Base-by-base conservation (phyloP, 2,113 vertebrate genomes). In the Lethenteron camtschaticum region DNA sequence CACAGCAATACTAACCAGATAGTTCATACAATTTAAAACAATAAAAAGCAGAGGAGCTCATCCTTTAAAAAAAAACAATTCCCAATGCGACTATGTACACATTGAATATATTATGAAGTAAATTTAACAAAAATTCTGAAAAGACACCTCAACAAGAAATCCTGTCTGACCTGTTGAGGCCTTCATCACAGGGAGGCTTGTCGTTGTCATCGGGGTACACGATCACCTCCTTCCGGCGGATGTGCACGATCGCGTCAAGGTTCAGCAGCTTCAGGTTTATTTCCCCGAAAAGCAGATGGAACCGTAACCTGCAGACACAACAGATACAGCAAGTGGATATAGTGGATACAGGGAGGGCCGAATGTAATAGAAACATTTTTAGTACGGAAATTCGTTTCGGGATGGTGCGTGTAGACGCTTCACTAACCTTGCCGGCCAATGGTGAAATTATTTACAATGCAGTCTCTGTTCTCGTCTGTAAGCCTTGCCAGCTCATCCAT, bases 211-310 rank as follows among this genome's bases (percentile, higher is more conserved):
- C 88, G 0, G 87, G 83, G 73, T 99, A 99, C 12, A 99, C 84
- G 2, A 95, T 91, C 16, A 99, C 87, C 75, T 99, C 92, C 78
- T 96, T 96, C 14, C 88, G 82, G 59, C 92, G 82, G 76, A 99
- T 87, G 73, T 96, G 88, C 2, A 96, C 90, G 0, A 95, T 88
- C 24, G 94, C 87, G 57, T 99, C 92, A 4, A 99, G 80, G 73
- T 90, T 90, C 68, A 96, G 69, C 71, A 86, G 85, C 0, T 83
- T 85, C 16, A 94, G 73, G 66, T 89, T 89, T 12, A 96, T 77
- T 70, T 83, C 82, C 2, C 92, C 57, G 87, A 83, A 5, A 96
- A 96, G 80, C 85, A 96, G 72, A 95, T 82, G 0, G 92, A 96
- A 3, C 94, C 94, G 10, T 96, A 97, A 58, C 89, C 92, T 97